Conservation (phyloP, 2,888 invertebrate species). For the Microctonus hyperodae region DNA sequence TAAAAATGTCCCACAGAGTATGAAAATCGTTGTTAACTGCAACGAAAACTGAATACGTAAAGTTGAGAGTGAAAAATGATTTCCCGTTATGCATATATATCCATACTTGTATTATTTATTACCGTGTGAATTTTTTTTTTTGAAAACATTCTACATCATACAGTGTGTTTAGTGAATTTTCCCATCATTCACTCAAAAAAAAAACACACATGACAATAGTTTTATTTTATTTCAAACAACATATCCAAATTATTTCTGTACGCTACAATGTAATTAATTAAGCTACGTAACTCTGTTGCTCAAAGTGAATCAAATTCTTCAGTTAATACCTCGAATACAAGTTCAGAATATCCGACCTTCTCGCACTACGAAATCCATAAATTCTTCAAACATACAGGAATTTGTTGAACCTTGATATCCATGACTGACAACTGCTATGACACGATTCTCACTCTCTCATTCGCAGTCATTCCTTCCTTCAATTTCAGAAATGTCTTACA, state of each 20-base stretch:
- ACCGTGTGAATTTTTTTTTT: too few species aligned
- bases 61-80: conserved; percentile 41
- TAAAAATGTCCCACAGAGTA: conserved; percentile 21
- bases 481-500: not conserved
- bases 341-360: not conserved
- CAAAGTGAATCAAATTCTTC: conserved; percentile 17
- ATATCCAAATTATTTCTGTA: too few species aligned
- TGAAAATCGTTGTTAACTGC: conserved; percentile 25
- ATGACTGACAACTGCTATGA: conserved; percentile 8
- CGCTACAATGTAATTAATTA: not conserved
- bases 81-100: not conserved
- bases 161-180: too few species aligned
- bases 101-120: not conserved
- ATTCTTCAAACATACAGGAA: conserved; percentile 35
- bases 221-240: too few species aligned
- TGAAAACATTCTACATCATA: too few species aligned
- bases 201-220: too few species aligned
- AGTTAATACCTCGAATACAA: conserved; percentile 9
- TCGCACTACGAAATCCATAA: conserved; percentile 14
- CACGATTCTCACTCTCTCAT: conserved; percentile 1
- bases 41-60: conserved; percentile 34
- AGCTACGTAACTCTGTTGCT: not conserved
- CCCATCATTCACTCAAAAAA: too few species aligned
- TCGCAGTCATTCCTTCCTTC: not conserved
- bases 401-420: conserved; percentile 6